phyloP scores from a whole-genome alignment of 1,140 invertebrate species.

The Chelonus insularis region DNA sequence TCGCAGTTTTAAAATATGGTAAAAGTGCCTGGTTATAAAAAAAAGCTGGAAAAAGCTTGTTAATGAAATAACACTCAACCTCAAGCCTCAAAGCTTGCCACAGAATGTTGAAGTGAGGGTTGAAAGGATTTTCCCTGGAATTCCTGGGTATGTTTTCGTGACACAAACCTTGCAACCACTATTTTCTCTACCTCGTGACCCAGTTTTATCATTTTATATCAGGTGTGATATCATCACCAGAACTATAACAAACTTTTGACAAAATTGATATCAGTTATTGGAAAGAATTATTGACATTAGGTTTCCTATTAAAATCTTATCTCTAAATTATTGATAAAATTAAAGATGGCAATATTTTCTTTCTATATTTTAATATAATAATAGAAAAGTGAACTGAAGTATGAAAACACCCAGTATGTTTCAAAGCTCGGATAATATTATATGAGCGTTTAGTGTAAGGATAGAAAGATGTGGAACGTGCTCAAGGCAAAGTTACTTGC shows the following conservation, averaged over 20 bases:
- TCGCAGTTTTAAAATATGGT: not conserved
- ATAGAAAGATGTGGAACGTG: constrained; percentile 22
- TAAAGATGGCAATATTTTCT: no score
- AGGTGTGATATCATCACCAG: not conserved
- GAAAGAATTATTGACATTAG: not conserved
- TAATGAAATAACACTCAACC: constrained; percentile 28
- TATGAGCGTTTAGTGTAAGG: constrained; percentile 2
- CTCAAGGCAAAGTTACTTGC: constrained; percentile 9
- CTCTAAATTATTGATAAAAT: no score
- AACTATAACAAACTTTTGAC: no score
- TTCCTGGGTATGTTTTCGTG: constrained; percentile 17
- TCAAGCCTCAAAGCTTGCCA: constrained; percentile 17
- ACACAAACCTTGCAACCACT: constrained; percentile 7
- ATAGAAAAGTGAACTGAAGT: not conserved
- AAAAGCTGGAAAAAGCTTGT: constrained; percentile 17
- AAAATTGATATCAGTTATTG: no score
- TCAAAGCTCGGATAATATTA: constrained; percentile 10
- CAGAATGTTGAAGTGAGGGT: constrained; percentile 13
- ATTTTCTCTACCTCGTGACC: constrained; percentile 3
- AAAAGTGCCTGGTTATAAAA: not conserved
- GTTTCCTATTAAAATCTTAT: no score
- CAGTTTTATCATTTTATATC: not conserved
- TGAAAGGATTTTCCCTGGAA: constrained; percentile 25
- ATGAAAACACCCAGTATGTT: not conserved
- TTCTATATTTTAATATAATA: constrained; percentile 8